Base-by-base conservation (phyloP, 2,113 vertebrate genomes). In the Albula goreensis region DNA sequence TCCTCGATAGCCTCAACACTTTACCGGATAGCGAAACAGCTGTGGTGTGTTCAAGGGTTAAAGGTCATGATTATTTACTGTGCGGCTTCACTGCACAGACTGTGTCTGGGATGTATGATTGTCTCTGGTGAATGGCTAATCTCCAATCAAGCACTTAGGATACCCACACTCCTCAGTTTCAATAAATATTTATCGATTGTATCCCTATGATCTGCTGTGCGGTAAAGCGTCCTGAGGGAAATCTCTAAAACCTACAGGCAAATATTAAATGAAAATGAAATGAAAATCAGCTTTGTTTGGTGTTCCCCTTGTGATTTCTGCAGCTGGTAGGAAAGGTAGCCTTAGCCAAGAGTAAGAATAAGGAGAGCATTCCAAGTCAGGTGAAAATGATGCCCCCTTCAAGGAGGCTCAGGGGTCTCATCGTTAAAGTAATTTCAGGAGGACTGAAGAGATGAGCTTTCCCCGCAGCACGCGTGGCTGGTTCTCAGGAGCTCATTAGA, bases 401-500 rank as follows among this genome's bases (percentile, higher is more conserved):
- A n/a, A 86, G 41, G 49, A 11, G 41, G 57, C 49, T 81, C 49
- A 19, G 80, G 63, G 50, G 50, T 50, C 41, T 51, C n/a, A 22
- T 74, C 19, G 12, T 51, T 79, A 48, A 17, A 50, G 11, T 81
- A 17, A 7, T 52, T 70, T 52, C 77, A 56, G 48, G 50, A 74
- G 57, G 22, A 56, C 22, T 17, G 83, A 49, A 78, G 60, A 74
- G 48, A 57, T 11, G 49, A 52, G 74, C 17, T 84, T 74, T 17
- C 56, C 78, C 11, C 1, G 50, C 53, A 83, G 19, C 53, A 80
- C 19, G 50, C 70, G 13, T 10, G 52, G 19, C 25, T 25, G 41
- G 79, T 22, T 17, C 9, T 41, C 50, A 60, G 12, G 83, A 80
- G 48, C 82, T 80, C 48, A 84, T 84, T 80, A 84, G 31, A 53